Conservation (phyloP, 2,888 invertebrate genomes). For the Polietes domitor region DNA sequence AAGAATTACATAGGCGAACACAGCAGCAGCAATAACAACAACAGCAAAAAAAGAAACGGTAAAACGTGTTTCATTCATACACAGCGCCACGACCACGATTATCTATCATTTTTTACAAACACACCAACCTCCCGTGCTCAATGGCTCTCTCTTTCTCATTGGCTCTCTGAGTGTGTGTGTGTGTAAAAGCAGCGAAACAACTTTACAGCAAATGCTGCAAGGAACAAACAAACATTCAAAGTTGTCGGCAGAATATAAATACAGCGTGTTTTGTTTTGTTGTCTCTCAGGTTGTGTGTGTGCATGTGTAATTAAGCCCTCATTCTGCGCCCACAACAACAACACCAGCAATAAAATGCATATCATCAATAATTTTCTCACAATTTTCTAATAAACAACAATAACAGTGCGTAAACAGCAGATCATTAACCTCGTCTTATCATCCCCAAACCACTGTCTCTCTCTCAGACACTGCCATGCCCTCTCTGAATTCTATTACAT, state of each 20-base stretch:
- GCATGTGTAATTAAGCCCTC: no score
- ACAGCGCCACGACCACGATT: conserved; percentile 14
- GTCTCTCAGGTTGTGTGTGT: no score
- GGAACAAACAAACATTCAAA: neutral
- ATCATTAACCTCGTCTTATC: conserved; percentile 60
- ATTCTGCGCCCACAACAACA: no score
- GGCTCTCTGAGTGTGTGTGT: neutral
- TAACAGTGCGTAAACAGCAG: conserved; percentile 13
- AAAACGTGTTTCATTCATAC: conserved; percentile 64
- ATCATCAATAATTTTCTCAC: conserved; percentile 15
- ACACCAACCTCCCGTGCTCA: conserved; percentile 6
- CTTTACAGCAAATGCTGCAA: conserved; percentile 32
- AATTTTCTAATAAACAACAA: conserved; percentile 26
- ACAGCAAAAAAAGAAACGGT: conserved; percentile 55
- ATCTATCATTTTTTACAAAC: conserved; percentile 18
- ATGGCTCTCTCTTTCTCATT: conserved; percentile 25
- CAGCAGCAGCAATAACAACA: no score
- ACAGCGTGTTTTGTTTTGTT: no score
- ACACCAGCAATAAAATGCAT: no score
- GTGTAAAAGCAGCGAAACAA: neutral
- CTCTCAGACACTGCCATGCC: no score
- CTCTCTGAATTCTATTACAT: no score
- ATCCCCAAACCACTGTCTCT: neutral
- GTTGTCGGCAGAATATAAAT: no score
- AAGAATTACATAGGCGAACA: no score